phyloP scores from a whole-genome alignment of 2,797 vertebrate species.

The Thaleichthys pacificus region DNA sequence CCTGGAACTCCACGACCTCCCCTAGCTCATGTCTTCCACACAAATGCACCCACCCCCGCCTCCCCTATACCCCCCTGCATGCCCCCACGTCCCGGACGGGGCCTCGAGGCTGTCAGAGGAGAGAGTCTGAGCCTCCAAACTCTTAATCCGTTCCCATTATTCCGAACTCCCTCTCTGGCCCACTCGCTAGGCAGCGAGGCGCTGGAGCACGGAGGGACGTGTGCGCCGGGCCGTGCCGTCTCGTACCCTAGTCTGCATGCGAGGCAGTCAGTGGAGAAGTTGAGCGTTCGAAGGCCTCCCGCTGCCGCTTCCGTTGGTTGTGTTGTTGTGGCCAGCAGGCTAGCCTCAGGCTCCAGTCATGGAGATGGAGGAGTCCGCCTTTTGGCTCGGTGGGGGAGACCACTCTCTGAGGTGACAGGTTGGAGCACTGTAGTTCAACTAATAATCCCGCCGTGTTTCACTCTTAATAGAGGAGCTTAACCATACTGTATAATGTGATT shows the following conservation, averaged over 20 bases:
- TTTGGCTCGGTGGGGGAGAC: not conserved
- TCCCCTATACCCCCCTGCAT: constrained; percentile 31
- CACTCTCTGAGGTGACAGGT: constrained; percentile 21
- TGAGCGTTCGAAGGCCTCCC: constrained; percentile 37
- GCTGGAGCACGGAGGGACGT: constrained; percentile 47
- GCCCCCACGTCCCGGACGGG: not conserved
- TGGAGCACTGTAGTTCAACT: not conserved
- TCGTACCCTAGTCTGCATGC: constrained; percentile 48
- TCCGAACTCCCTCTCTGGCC: constrained; percentile 51
- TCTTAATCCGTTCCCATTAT: constrained; percentile 68
- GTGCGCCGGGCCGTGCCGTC: constrained; percentile 39
- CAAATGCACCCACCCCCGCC: constrained; percentile 27
- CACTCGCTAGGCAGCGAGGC: constrained; percentile 51
- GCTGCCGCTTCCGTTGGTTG: not conserved
- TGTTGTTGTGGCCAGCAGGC: too few relatives aligned
- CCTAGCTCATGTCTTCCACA: constrained; percentile 30
- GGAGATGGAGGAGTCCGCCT: not conserved
- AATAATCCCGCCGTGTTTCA: too few relatives aligned
- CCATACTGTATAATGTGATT: not conserved
- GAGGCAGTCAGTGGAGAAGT: constrained; percentile 1
- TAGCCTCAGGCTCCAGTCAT: not conserved
- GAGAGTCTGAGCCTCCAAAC: constrained; percentile 50
- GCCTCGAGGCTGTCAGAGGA: not conserved
- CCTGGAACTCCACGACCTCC: constrained; percentile 21
- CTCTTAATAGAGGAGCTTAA: too few relatives aligned